These are phyloP conservation scores for Parazoanthus atlanticus DNA, from an alignment of 92 coral and sea anemone species.

Conservation along the genomic window DNA sequence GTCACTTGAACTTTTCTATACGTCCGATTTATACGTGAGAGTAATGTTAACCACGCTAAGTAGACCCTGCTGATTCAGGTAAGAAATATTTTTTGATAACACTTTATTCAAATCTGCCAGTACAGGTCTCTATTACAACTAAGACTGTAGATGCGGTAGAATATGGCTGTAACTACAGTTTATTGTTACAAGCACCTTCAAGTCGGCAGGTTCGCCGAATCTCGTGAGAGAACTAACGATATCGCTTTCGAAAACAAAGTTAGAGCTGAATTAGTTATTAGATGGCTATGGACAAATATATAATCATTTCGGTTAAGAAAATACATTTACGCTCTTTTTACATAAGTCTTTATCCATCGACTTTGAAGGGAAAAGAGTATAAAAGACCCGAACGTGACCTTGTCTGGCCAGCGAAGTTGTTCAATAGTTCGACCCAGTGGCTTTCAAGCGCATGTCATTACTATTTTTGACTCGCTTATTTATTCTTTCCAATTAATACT, in stretches of 20 bases:
- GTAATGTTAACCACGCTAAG: neutral
- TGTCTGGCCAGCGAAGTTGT: neutral
- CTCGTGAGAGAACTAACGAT: neutral
- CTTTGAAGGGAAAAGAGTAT: neutral
- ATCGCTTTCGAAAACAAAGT: neutral
- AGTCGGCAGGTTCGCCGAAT: neutral
- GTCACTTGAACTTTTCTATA: slow-evolving; percentile 1
- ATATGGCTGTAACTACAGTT: neutral
- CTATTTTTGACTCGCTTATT: neutral
- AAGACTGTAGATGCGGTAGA: slow-evolving; percentile 6
- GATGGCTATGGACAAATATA: neutral
- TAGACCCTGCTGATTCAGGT: neutral
- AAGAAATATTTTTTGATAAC: neutral
- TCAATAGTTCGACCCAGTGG: neutral
- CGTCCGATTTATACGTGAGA: neutral
- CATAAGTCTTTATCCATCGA: neutral
- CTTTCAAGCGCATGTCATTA: neutral
- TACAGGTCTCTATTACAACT: slow-evolving; percentile 12
- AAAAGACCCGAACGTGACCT: neutral
- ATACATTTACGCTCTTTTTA: neutral
- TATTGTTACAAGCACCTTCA: slow-evolving; percentile 1
- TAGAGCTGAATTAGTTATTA: neutral
- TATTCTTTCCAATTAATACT: neutral
- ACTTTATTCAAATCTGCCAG: neutral
- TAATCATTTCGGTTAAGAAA: neutral